Evolutionary conservation across 2,113 vertebrate species (phyloP).

Genomic region (Peromyscus polionotus): DNA sequence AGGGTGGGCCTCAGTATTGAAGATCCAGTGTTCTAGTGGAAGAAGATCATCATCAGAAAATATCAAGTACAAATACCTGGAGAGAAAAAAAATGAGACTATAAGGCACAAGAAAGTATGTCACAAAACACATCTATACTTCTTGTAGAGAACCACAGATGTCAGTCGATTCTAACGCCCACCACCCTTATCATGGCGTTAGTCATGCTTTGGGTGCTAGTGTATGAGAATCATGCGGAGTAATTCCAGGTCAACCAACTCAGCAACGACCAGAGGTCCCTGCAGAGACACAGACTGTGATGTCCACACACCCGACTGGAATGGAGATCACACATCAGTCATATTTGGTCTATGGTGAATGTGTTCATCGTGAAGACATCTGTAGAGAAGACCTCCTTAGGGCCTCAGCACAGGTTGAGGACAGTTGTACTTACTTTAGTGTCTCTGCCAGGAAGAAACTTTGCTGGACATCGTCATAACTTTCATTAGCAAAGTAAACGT

Average conservation of each 20-base stretch:
- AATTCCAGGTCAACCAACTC: neutral
- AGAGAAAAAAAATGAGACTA: constrained; percentile 19
- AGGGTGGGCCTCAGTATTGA: constrained; percentile 98
- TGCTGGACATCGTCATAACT: constrained; percentile 97
- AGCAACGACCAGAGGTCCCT: neutral
- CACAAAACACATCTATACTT: neutral
- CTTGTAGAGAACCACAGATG: neutral
- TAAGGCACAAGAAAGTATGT: neutral
- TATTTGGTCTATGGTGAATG: neutral
- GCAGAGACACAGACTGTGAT: neutral
- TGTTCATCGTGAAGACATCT: constrained; percentile 21
- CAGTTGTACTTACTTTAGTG: constrained; percentile 94
- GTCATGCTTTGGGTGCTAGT: neutral
- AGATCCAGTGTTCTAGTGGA: constrained; percentile 97
- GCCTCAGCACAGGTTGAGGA: neutral
- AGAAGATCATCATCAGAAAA: constrained; percentile 99
- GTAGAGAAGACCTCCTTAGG: neutral
- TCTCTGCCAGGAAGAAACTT: constrained; percentile 98
- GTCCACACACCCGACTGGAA: neutral
- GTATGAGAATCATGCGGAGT: neutral
- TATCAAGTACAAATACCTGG: constrained; percentile 96
- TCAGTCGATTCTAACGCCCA: accelerated
- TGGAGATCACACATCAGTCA: neutral
- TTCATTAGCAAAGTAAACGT: constrained; percentile 92
- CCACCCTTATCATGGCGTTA: accelerated